phyloP scores from a whole-genome alignment of 2,113 vertebrate genomes.

The Rhinoderma darwinii region DNA sequence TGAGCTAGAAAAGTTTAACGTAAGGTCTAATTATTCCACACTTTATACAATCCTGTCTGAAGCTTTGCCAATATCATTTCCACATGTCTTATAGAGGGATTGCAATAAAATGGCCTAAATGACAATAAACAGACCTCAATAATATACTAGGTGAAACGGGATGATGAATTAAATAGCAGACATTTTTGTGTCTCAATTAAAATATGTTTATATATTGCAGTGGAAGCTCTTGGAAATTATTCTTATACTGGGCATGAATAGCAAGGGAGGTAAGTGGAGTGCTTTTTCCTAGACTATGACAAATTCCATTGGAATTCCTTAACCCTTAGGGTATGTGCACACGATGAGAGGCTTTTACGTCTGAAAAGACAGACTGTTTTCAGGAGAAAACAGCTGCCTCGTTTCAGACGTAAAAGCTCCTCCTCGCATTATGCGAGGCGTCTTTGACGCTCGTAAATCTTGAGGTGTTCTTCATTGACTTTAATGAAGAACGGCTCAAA shows the following conservation, averaged over 20 bases:
- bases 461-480: too few relatives aligned
- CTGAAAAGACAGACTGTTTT: too few relatives aligned
- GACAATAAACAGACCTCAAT: slow-evolving; percentile 59
- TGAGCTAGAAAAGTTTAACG: slow-evolving; percentile 48
- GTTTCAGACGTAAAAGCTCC: too few relatives aligned
- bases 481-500: too few relatives aligned
- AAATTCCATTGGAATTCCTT: too few relatives aligned
- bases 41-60: slow-evolving; percentile 49
- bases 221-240: not conserved
- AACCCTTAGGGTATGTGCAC: too few relatives aligned
- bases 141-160: slow-evolving; percentile 36
- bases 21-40: slow-evolving; percentile 59
- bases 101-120: slow-evolving; percentile 45
- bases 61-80: slow-evolving; percentile 45
- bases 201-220: not conserved
- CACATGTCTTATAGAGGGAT: slow-evolving; percentile 19
- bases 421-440: too few relatives aligned
- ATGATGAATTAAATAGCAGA: slow-evolving; percentile 19
- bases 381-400: too few relatives aligned
- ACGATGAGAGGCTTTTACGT: too few relatives aligned
- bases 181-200: not conserved
- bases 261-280: not conserved
- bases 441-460: too few relatives aligned
- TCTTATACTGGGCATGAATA: not conserved
- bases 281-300: too few relatives aligned